phyloP scores from a whole-genome alignment of 2,797 vertebrate genomes.

The Amphiprion clarkii region DNA sequence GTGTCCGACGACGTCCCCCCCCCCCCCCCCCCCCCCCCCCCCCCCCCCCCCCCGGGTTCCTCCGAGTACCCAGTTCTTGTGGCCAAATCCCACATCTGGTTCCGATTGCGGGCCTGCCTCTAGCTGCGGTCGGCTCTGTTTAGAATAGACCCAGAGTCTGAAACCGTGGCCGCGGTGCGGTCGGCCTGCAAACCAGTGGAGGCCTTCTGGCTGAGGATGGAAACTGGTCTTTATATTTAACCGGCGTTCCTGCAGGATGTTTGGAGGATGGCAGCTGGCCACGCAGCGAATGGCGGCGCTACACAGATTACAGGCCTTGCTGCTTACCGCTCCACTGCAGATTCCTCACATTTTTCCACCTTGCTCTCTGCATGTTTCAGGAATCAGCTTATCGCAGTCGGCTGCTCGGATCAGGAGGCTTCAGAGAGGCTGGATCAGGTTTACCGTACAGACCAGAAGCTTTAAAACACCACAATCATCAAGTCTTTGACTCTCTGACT shows the following conservation, averaged over 20 bases:
- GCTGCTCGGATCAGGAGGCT: neutral
- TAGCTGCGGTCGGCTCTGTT: slow-evolving; percentile 86
- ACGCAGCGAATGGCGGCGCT: slow-evolving; percentile 51
- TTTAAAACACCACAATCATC: no score
- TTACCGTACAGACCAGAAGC: no score
- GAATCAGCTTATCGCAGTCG: neutral
- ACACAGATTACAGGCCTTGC: slow-evolving; percentile 47
- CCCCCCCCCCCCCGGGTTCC: slow-evolving; percentile 41
- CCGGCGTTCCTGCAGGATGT: slow-evolving; percentile 29
- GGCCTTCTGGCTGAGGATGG: slow-evolving; percentile 78
- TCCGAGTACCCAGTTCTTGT: slow-evolving; percentile 61
- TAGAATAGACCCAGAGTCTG: slow-evolving; percentile 86
- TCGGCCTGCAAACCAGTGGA: slow-evolving; percentile 80
- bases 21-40: no score
- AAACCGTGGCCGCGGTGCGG: slow-evolving; percentile 85
- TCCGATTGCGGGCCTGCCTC: slow-evolving; percentile 85
- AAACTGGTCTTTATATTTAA: slow-evolving; percentile 80
- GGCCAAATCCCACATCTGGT: slow-evolving; percentile 85
- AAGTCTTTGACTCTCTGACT: no score
- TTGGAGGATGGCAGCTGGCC: slow-evolving; percentile 50
- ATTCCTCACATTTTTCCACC: slow-evolving; percentile 61
- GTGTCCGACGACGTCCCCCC: no score
- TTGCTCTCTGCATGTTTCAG: neutral
- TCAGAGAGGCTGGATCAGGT: no score
- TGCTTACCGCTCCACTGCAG: slow-evolving; percentile 11